Conservation (phyloP, 2,888 invertebrate genomes). For the Chaitophorus viminalis region DNA sequence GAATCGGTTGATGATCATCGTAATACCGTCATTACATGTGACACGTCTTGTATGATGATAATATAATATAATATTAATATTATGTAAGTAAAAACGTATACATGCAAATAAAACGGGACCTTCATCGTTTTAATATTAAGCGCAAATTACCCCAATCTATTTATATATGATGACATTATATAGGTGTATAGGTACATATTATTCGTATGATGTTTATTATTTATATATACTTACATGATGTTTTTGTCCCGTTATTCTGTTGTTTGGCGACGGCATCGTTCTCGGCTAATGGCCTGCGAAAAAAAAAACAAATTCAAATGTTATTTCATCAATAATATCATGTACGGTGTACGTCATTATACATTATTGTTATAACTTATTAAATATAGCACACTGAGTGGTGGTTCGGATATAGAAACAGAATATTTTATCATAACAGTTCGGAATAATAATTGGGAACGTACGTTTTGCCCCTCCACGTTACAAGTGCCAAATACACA, state of each 20-base stretch:
- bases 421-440: constrained; percentile 20
- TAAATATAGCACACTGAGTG: background rate
- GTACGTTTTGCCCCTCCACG: background rate
- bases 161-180: too few species aligned
- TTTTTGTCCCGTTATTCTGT: constrained; percentile 38
- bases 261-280: constrained; percentile 33
- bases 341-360: background rate
- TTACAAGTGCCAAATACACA: background rate
- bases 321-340: background rate
- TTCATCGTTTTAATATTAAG: too few species aligned
- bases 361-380: background rate
- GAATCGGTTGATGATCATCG: background rate
- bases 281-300: constrained; percentile 20
- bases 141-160: too few species aligned
- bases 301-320: background rate
- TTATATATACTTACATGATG: constrained; percentile 46
- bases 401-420: background rate
- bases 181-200: background rate
- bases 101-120: too few species aligned
- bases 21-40: background rate
- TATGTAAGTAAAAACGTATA: too few species aligned
- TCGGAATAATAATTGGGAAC: constrained; percentile 12
- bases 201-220: background rate
- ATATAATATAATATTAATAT: too few species aligned
- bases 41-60: too few species aligned